Evolutionary conservation across 2,113 vertebrate species (phyloP).

Genomic region (Myocastor coypus): DNA sequence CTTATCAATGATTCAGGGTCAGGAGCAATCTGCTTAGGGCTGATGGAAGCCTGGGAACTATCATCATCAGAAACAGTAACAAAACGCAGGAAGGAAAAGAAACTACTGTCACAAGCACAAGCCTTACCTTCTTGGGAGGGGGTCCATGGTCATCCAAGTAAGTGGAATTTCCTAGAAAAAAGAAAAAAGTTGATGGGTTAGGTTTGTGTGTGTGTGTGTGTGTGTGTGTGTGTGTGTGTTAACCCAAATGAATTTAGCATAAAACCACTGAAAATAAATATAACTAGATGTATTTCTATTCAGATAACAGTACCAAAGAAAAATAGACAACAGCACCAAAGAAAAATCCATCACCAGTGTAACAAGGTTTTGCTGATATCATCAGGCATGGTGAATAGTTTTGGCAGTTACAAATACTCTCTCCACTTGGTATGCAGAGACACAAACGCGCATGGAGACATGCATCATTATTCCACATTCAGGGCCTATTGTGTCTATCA

Average conservation of each 20-base stretch:
- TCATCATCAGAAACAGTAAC: neutral
- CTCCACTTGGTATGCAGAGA: too few species aligned
- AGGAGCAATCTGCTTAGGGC: neutral
- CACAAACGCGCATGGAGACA: neutral
- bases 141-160: constrained; percentile 96
- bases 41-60: neutral
- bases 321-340: constrained; percentile 25
- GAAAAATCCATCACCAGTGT: neutral
- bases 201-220: too few species aligned
- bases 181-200: constrained; percentile 58
- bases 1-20: neutral
- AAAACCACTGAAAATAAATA: constrained; percentile 18
- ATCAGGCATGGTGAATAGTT: neutral
- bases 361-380: neutral
- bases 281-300: neutral
- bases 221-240: too few species aligned
- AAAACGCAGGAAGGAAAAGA: neutral
- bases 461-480: neutral
- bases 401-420: neutral
- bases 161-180: constrained; percentile 93
- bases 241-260: neutral
- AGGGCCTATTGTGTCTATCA: neutral
- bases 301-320: constrained; percentile 25
- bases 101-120: neutral
- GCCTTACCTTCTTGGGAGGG: constrained; percentile 91